Evolutionary conservation across 2,888 invertebrate species (phyloP), one percentile per base, ranked within the genome.

Genomic region (Hedychridium roseum): DNA sequence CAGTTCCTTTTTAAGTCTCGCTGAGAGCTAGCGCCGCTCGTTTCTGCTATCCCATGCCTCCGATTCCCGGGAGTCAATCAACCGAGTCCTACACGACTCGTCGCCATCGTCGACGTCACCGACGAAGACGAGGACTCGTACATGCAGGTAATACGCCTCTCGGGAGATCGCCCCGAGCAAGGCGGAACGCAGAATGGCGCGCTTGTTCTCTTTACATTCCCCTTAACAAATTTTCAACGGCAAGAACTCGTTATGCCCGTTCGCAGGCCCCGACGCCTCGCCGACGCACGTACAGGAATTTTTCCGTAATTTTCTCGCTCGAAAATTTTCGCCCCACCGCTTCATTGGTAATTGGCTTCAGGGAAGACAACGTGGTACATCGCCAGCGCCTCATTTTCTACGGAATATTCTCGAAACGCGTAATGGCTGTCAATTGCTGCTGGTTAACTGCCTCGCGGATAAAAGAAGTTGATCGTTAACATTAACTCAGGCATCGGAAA

Each of bases 161-260:
- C n/a, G n/a, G n/a, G n/a, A n/a, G n/a, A n/a, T n/a, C n/a, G n/a
- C n/a, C n/a, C n/a, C n/a, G n/a, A n/a, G n/a, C n/a, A n/a, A n/a
- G n/a, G n/a, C n/a, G 47, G 40, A 49, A 40, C 39, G 47, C 51
- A 50, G 57, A 54, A 50, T 46, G 40, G 46, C 23, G 9, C 47
- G 42, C 44, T 55, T 56, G 56, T 66, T 68, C 54, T 63, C 55
- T 66, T 64, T 57, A 60, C 60, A 63, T 63, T 60, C 67, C 65
- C 52, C 58, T 61, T 64, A 66, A 70, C 67, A 67, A 68, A 71
- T 68, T 69, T 67, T 57, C 57, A 48, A 44, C 44, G 48, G 47
- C 51, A 56, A 68, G 66, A 68, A 66, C 53, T 64, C 54, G 61
- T 59, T 57, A 53, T 55, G 59, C 47, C 60, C 54, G 57, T 54